Conservation (phyloP, 23 tunicate species). For the Trididemnum miniatum region DNA sequence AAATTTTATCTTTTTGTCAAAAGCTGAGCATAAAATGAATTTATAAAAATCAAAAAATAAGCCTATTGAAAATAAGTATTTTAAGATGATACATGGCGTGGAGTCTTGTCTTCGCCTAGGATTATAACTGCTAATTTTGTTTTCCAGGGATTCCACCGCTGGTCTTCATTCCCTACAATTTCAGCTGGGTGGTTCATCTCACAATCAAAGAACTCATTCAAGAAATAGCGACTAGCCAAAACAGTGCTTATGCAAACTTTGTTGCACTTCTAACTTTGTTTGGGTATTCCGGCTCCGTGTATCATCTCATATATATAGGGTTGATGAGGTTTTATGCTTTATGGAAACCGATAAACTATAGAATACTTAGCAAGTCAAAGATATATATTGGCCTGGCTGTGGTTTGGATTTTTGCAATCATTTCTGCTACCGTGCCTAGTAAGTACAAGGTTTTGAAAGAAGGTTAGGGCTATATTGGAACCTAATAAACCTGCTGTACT, state of each 20-base stretch:
- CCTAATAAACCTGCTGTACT: no score
- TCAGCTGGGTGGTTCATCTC: background rate
- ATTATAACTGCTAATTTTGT: no score
- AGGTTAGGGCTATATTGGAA: no score
- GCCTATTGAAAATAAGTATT: no score
- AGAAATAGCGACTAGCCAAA: background rate
- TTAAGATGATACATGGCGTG: no score
- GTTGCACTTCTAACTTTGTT: constrained; percentile 18
- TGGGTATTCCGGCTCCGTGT: constrained; percentile 30
- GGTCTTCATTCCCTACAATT: constrained; percentile 22
- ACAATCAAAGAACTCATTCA: background rate
- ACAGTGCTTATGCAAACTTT: background rate
- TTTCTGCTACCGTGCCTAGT: constrained; percentile 29
- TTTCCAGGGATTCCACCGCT: constrained; percentile 13
- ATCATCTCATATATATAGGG: constrained; percentile 26
- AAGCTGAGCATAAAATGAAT: no score
- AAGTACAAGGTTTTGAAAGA: no score
- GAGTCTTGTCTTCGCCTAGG: no score
- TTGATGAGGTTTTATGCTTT: constrained; percentile 34
- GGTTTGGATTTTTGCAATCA: constrained; percentile 26
- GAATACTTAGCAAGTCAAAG: background rate
- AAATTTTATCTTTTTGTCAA: no score
- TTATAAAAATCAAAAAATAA: no score
- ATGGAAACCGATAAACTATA: constrained; percentile 5
- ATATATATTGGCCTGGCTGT: constrained; percentile 12